A percentile compares a stretch with the other conserved stretches of the same genome.
Conservation (phyloP, 2,113 vertebrate species). For the Ictalurus furcatus region DNA sequence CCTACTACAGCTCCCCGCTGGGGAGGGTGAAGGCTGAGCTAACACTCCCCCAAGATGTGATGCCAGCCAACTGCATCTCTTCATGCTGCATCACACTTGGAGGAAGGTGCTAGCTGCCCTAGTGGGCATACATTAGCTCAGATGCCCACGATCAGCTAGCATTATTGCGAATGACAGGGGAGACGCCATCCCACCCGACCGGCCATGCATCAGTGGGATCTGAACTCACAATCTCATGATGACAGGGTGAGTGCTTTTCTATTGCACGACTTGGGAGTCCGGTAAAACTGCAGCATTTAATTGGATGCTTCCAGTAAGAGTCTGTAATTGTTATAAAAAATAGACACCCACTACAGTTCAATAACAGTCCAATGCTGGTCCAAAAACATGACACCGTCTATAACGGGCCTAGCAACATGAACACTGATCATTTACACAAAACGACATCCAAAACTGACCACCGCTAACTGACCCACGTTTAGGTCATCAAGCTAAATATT, state of each 20-base stretch:
- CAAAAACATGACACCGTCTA: not conserved
- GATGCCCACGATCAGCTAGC: not conserved
- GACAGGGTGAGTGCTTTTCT: not conserved
- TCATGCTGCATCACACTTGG: not conserved
- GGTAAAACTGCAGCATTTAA: not conserved
- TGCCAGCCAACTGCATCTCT: not conserved
- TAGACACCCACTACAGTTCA: not conserved
- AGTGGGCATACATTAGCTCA: not conserved
- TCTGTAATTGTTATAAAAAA: not conserved
- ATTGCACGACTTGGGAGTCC: accelerated
- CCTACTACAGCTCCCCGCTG: not conserved
- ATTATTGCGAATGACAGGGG: not conserved
- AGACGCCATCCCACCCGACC: not conserved
- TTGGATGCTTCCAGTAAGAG: not conserved
- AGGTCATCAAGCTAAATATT: not conserved
- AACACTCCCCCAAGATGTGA: not conserved
- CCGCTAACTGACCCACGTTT: not conserved
- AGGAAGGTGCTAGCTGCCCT: no score
- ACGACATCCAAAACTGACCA: not conserved
- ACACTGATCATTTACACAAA: not conserved
- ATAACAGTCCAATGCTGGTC: not conserved
- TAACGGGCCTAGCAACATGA: not conserved
- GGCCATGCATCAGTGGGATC: not conserved
- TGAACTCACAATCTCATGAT: not conserved
- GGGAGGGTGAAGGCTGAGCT: not conserved